Base-by-base conservation (phyloP, 1,140 invertebrate genomes). In the Ephestia elutella region DNA sequence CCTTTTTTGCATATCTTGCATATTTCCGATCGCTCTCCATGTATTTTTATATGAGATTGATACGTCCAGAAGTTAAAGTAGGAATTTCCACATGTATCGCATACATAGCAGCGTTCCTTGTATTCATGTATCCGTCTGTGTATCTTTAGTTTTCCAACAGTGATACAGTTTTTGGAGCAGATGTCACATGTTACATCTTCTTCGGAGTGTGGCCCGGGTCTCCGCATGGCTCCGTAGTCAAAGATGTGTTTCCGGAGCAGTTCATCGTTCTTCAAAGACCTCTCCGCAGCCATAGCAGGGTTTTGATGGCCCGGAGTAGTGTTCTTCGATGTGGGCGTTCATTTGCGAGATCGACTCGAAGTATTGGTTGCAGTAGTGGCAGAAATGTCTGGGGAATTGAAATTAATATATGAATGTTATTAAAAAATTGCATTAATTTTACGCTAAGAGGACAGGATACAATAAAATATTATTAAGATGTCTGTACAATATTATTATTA, bases 1-100 rank as follows among this genome's bases (percentile, higher is more conserved):
- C 19, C 21, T n/a, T 53, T 53, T 10, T 53, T 53, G 50, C 50
- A 53, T 0, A 53, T 21, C 20, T 53, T 53, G 20, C 50, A 53
- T n/a, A 53, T 25, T 5, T 53, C 18, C 9, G 50, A n/a, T 0
- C 21, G 19, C 2, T 25, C 50, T 15, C 19, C 13, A 20, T 53
- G 50, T 13, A 53, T 25, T 7, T 21, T 25, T 21, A 25, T 21
- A 13, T 53, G 50, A 2, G 50, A 25, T 2, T 25, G 21, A 5
- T 25, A 25, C 19, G 50, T 25, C 19, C 50, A 20, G 19, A 18
- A 25, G 18, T 20, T 53, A 11, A 53, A 53, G 20, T 25, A 53
- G 5, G 50, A 25, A 4, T 53, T 53, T 7, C 50, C 50, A 18
- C 50, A 53, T n/a, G 19, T 53, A 13, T 53, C 50, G 13, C 50